Percentiles rank a stretch among this genome's conserved stretches.
phyloP scores from a whole-genome alignment of 2,888 invertebrate genomes.

The Polyommatus iphigenia region DNA sequence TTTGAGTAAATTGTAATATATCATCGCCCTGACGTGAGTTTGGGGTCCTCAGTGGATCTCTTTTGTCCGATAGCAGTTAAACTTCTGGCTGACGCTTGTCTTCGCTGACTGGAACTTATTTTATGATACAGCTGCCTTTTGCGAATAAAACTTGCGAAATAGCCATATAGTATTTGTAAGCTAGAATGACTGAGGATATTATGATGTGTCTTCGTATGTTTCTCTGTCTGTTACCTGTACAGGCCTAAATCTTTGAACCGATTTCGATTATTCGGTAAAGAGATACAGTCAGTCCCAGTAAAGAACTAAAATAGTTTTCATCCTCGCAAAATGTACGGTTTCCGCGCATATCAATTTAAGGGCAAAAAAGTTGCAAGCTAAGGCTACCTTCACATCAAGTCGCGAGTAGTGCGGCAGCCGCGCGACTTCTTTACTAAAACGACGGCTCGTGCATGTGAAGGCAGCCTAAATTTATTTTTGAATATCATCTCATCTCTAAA shows the following conservation, averaged over 20 bases:
- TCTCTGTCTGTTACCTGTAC: neutral
- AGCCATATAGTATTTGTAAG: neutral
- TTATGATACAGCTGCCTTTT: conserved; percentile 28
- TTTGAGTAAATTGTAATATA: conserved; percentile 78
- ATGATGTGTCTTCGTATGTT: neutral
- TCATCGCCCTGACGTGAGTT: conserved; percentile 75
- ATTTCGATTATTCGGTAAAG: neutral
- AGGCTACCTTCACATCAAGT: too few species aligned
- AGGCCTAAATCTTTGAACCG: neutral
- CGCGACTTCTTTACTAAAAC: too few species aligned
- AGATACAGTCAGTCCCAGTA: neutral
- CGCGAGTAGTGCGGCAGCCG: too few species aligned
- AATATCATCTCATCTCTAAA: neutral
- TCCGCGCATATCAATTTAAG: neutral
- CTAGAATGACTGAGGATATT: neutral
- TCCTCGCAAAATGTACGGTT: neutral
- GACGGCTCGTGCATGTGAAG: too few species aligned
- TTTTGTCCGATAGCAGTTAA: conserved; percentile 67
- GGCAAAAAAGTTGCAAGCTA: too few species aligned
- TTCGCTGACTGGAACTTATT: conserved; percentile 41
- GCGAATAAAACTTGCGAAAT: neutral
- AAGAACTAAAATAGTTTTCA: neutral
- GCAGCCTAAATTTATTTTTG: neutral
- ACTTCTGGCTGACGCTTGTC: conserved; percentile 70
- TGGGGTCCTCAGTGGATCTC: conserved; percentile 64